Evolutionary conservation across 2,888 invertebrate genomes (phyloP).

Genomic region (Podabrus alpinus): DNA sequence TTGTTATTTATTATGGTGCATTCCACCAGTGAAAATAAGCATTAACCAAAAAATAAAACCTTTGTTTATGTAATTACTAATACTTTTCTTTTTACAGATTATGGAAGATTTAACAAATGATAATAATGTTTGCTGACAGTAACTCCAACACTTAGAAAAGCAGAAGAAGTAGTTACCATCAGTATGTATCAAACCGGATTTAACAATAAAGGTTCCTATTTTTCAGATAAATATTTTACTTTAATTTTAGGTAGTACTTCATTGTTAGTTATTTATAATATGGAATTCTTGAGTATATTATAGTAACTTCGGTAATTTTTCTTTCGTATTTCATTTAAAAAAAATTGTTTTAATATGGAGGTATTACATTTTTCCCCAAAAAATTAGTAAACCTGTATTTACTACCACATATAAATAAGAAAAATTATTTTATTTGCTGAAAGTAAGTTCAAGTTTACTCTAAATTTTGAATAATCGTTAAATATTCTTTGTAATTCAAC

Average conservation of each 20-base stretch:
- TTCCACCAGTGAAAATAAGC: no score
- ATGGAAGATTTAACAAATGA: neutral
- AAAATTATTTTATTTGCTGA: neutral
- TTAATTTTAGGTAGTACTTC: no score
- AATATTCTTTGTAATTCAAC: neutral
- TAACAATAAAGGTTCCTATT: neutral
- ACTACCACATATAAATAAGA: no score
- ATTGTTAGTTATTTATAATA: neutral
- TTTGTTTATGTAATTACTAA: neutral
- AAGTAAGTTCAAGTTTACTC: neutral
- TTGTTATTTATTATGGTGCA: no score
- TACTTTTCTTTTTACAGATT: conserved; percentile 12
- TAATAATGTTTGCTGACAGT: conserved; percentile 22
- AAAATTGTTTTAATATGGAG: no score
- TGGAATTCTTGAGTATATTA: neutral
- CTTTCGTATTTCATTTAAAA: neutral
- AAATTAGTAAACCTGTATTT: no score
- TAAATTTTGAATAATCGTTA: neutral
- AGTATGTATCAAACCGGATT: neutral
- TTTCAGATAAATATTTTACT: neutral
- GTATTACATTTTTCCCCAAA: no score
- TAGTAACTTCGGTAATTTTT: neutral
- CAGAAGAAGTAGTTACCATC: neutral
- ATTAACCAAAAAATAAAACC: no score
- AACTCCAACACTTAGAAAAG: conserved; percentile 5